Base-by-base conservation (phyloP, 2,113 vertebrate genomes). In the Pomatorhinus ruficollis region DNA sequence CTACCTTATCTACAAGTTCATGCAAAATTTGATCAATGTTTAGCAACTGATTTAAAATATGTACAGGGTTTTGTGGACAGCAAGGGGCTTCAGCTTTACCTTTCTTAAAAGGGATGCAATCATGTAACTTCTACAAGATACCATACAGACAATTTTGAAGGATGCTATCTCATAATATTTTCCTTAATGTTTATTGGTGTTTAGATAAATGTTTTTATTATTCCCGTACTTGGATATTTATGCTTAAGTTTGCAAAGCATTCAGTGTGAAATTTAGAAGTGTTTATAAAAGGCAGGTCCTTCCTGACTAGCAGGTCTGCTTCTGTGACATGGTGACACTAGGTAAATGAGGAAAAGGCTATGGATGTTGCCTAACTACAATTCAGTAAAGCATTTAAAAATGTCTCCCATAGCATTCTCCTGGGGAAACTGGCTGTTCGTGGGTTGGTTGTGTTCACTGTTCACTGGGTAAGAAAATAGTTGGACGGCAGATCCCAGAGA, bases 21-120 rank as follows among this genome's bases (percentile, higher is more conserved):
- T 23, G 10, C 54, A 83, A 93, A 95, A 63, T 54, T 40, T 76
- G 49, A 53, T 77, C 15, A 88, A 15, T 79, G 72, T 94, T 83
- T 93, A 88, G 16, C 1, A 10, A 53, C 22, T 61, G 28, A 63
- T 96, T 72, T 69, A 93, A 82, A 86, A 82, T 22, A 57, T 6
- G 0, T 83, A 2, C 14, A 50, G 25, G 23, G 14, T 80, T 84
- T 91, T 28, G 54, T 59, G 60, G 9, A 33, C 16, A 87, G 14
- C 13, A 31, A 20, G 53, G 13, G 6, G 14, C 35, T 88, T 57
- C 23, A 71, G 22, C 17, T 21, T 84, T 70, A 27, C 11, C 21
- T 69, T 86, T 86, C 27, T 83, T 80, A 57, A 82, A 85, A 90
- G 8, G 5, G 10, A 53, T 52, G 9, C 3, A 16, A 7, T 53